Evolutionary conservation across 2,113 vertebrate species (phyloP).

Genomic region (Caranx ignobilis): DNA sequence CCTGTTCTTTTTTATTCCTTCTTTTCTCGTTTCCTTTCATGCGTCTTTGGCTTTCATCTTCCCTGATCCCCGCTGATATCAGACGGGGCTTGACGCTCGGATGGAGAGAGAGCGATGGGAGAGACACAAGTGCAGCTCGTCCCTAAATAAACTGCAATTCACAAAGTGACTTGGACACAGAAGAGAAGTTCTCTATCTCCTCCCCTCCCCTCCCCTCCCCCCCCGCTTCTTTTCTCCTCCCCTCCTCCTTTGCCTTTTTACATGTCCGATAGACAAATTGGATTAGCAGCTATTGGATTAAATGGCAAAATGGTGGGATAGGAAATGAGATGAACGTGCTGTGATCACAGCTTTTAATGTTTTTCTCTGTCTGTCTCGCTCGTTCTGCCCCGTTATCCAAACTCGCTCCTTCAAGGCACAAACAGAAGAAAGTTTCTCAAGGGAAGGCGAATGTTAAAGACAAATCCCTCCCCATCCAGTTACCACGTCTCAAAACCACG

Average conservation of each 20-base stretch:
- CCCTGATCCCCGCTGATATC: conserved; percentile 89
- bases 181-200: conserved; percentile 91
- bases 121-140: conserved; percentile 81
- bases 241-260: conserved; percentile 76
- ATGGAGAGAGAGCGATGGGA: conserved; percentile 88
- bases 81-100: conserved; percentile 73
- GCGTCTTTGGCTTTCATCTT: conserved; percentile 76
- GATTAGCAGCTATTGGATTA: conserved; percentile 99
- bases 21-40: conserved; percentile 84
- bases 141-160: conserved; percentile 94
- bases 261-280: conserved; percentile 99
- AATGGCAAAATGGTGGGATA: conserved; percentile 93
- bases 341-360: conserved; percentile 91
- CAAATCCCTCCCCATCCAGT: neutral
- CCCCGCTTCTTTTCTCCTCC: conserved; percentile 28
- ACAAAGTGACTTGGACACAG: conserved; percentile 89
- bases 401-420: conserved; percentile 15
- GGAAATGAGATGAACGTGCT: conserved; percentile 94
- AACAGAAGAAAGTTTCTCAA: conserved; percentile 18
- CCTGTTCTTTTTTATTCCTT: conserved; percentile 89
- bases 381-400: conserved; percentile 17
- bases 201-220: conserved; percentile 21
- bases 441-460: neutral
- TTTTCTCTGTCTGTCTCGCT: conserved; percentile 56
- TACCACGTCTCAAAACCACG: neutral